Evolutionary conservation across 1,140 invertebrate species (phyloP).

Genomic region (Cyclargus thomasi): DNA sequence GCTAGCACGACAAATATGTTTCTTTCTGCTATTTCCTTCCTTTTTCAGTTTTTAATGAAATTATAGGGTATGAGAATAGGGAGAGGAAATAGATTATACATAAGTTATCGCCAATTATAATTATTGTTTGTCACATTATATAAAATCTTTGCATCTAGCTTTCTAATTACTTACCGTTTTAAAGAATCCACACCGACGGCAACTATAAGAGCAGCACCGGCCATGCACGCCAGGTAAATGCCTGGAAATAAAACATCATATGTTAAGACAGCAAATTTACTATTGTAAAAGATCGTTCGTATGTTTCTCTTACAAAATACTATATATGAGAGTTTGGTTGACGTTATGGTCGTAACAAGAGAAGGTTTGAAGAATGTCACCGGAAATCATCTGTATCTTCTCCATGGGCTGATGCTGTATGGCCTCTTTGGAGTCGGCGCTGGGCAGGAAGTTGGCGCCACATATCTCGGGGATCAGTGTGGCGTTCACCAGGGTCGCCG

Average conservation of each 20-base stretch:
- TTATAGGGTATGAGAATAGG: no score
- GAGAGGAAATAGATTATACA: no score
- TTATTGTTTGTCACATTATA: no score
- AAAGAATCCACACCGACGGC: slow-evolving; percentile 86
- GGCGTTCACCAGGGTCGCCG: slow-evolving; percentile 55
- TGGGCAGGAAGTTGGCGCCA: slow-evolving; percentile 82
- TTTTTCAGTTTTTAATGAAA: no score
- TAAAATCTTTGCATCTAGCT: no score
- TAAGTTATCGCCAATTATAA: no score
- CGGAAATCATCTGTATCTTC: slow-evolving; percentile 82
- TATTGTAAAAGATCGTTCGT: no score
- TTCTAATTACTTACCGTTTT: slow-evolving; percentile 80
- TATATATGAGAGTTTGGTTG: no score
- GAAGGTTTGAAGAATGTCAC: slow-evolving; percentile 24
- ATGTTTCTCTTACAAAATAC: no score
- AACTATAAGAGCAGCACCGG: slow-evolving; percentile 83
- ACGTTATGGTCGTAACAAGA: neutral
- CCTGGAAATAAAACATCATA: slow-evolving; percentile 64
- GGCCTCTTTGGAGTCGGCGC: slow-evolving; percentile 51
- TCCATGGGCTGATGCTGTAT: slow-evolving; percentile 78
- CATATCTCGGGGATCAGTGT: slow-evolving; percentile 75
- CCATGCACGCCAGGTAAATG: slow-evolving; percentile 87
- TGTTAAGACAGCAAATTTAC: neutral
- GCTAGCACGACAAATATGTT: no score
- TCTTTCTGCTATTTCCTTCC: no score